Conservation (phyloP, 2,113 vertebrate species). For the Eulacestoma nigropectus region DNA sequence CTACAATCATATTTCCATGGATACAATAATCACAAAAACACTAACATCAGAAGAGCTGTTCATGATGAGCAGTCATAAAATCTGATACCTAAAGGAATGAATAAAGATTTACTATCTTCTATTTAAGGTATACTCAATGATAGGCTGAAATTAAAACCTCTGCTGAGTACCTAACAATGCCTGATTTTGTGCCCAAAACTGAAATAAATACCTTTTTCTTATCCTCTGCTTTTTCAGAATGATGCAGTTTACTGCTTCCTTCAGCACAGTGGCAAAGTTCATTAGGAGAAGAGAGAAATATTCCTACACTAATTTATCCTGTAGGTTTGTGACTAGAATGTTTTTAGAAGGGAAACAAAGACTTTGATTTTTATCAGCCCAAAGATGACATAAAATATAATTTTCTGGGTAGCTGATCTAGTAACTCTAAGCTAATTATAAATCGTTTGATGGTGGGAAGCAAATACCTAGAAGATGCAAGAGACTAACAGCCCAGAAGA, state of each 20-base stretch:
- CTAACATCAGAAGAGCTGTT: not conserved
- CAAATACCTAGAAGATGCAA: not conserved
- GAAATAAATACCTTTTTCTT: not conserved
- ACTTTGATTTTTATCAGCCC: not conserved
- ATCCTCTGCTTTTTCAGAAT: not conserved
- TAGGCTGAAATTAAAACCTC: not conserved
- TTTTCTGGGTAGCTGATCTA: not conserved
- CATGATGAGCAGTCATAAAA: not conserved
- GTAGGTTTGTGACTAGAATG: not conserved
- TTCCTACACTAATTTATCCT: not conserved
- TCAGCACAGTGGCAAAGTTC: not conserved
- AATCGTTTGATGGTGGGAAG: not conserved
- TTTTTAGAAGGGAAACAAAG: not conserved
- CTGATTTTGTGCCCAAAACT: not conserved
- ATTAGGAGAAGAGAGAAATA: not conserved
- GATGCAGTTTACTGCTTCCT: not conserved
- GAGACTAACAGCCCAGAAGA: not conserved
- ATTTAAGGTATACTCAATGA: not conserved
- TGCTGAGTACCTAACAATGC: not conserved
- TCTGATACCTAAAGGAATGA: not conserved
- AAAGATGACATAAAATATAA: not conserved
- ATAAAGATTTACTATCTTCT: not conserved
- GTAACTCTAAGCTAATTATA: not conserved
- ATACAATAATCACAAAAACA: not conserved
- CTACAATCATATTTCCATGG: not conserved